A percentile compares a stretch with the other conserved stretches of the same genome.
These are phyloP conservation scores for Acrobasis consociella DNA, from an alignment of 2,888 invertebrate species.

Conservation along the genomic window DNA sequence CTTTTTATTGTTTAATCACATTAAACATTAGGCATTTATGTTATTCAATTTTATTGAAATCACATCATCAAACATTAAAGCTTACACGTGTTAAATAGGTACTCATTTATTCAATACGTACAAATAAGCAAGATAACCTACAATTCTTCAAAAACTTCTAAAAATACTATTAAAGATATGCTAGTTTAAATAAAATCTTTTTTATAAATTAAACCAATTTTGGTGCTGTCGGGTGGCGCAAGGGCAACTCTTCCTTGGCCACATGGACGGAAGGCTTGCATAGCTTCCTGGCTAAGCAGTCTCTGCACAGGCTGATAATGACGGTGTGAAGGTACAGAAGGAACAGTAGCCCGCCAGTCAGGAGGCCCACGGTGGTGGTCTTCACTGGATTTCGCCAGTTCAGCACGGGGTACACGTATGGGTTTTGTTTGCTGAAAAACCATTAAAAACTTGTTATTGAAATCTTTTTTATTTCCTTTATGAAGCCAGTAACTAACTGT, in stretches of 20 bases:
- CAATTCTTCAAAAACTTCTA: too few relatives aligned
- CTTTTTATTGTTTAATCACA: too few relatives aligned
- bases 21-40: too few relatives aligned
- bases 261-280: slow-evolving; percentile 43
- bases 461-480: too few relatives aligned
- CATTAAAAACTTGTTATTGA: too few relatives aligned
- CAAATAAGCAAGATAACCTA: too few relatives aligned
- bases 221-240: slow-evolving; percentile 44
- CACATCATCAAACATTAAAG: too few relatives aligned
- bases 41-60: too few relatives aligned
- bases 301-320: slow-evolving; percentile 78
- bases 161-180: not conserved
- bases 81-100: too few relatives aligned
- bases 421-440: slow-evolving; percentile 81
- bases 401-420: slow-evolving; percentile 88
- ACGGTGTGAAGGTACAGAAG: slow-evolving; percentile 84
- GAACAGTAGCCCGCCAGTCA: slow-evolving; percentile 85
- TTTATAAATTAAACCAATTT: not conserved
- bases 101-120: too few relatives aligned
- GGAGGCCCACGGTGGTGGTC: slow-evolving; percentile 82
- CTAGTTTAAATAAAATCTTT: not conserved
- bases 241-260: slow-evolving; percentile 50
- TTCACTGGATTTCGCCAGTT: slow-evolving; percentile 87
- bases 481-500: too few relatives aligned
- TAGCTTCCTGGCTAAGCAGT: slow-evolving; percentile 47